Evolutionary conservation across 2,888 invertebrate species (phyloP), one percentile per base, ranked within the genome.

Genomic region (Troides aeacus): DNA sequence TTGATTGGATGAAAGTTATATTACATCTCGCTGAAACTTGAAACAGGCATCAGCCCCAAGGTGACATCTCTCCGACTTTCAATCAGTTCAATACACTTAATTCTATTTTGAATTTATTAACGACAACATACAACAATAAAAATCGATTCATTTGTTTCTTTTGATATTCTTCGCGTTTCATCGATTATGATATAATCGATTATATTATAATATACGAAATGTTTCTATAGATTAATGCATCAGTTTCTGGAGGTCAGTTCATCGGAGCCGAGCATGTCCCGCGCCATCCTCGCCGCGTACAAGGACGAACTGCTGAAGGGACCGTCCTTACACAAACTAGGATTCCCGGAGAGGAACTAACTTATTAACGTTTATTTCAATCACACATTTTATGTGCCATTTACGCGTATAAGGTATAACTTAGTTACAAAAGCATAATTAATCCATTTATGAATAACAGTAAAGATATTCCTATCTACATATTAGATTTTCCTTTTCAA

Each of bases 161-260:
- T 3, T 30, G 30, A 30, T 30, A 30, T 5, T 5, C 30, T 30
- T 30, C 30, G 30, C 30, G 30, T 4, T 30, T 30, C 30, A 30
- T 30, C 5, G 30, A 30, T 30, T 39, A 1, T 39, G 10, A 39
- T 39, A 39, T 39, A 39, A 39, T 39, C 39, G 7, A 39, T 39
- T 39, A 10, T 30, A 39, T 39, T 39, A 39, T 39, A 39, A 39
- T 10, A 8, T 10, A 39, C 10, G 39, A 39, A 5, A 12, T 50
- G 15, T 15, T 64, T 71, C 73, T 3, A 58, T 81, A 93, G 93
- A 74, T 77, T 93, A 73, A 89, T 94, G 84, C 90, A 87, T 63
- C 94, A 94, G 74, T 91, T 94, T 74, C 80, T 94, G 76, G 92
- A 93, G 64, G 81, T 89, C 60, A 92, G 88, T 64, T 79, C 91